These are phyloP conservation scores for Prochilodus magdalenae DNA, from an alignment of 2,113 vertebrate genomes.

Conservation along the genomic window DNA sequence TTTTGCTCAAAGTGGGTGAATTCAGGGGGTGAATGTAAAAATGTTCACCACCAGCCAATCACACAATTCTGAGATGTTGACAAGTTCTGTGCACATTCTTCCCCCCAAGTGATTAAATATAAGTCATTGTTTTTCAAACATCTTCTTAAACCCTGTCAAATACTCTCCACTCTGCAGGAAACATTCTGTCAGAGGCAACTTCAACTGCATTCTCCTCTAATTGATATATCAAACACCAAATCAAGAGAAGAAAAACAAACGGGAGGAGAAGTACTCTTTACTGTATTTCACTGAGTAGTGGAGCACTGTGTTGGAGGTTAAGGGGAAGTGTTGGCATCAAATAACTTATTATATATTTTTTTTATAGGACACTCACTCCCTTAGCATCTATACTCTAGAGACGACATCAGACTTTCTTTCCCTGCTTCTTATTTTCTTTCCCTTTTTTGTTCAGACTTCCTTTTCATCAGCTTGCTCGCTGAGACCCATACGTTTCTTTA, in stretches of 20 bases:
- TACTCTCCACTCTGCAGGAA: not conserved
- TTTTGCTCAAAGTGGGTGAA: too few relatives aligned
- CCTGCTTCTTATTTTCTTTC: slow-evolving; percentile 22
- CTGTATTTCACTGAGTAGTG: slow-evolving; percentile 12
- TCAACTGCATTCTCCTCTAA: slow-evolving; percentile 33
- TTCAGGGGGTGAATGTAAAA: too few relatives aligned
- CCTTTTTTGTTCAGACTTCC: slow-evolving; percentile 9
- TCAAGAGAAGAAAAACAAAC: not conserved
- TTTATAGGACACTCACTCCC: slow-evolving; percentile 30
- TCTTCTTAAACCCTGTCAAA: not conserved
- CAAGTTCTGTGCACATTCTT: too few relatives aligned
- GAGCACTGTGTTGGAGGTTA: slow-evolving; percentile 34
- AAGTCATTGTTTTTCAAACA: not conserved
- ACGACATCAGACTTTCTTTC: slow-evolving; percentile 20
- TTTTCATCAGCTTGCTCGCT: slow-evolving; percentile 37
- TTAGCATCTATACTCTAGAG: slow-evolving; percentile 6
- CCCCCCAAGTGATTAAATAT: too few relatives aligned
- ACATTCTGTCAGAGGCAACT: slow-evolving; percentile 6
- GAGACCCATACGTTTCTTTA: slow-evolving; percentile 17
- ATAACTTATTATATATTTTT: slow-evolving; percentile 21
- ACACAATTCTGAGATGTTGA: too few relatives aligned
- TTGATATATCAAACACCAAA: slow-evolving; percentile 33
- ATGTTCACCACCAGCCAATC: too few relatives aligned
- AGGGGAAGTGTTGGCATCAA: slow-evolving; percentile 47
- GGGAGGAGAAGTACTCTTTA: slow-evolving; percentile 5